Evolutionary conservation across 1,140 invertebrate genomes (phyloP).

Genomic region (Pomacea maculata): DNA sequence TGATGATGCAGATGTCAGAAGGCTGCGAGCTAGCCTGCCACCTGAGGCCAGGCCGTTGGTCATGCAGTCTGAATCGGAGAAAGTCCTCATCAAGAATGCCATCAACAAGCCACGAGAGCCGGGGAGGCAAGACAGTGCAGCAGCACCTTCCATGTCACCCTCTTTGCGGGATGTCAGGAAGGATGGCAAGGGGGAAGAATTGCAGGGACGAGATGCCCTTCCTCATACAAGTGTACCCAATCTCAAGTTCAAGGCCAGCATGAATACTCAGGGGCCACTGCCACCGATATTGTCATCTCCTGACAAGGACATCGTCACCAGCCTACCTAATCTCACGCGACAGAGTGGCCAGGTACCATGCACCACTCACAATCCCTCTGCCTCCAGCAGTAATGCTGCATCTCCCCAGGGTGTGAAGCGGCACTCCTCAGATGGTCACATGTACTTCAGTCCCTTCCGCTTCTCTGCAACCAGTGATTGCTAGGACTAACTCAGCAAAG

Average conservation of each 20-base stretch:
- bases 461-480: conserved; percentile 23
- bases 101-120: conserved; percentile 19
- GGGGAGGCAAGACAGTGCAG: neutral
- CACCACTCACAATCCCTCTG: neutral
- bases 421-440: conserved; percentile 15
- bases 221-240: conserved; percentile 32
- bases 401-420: neutral
- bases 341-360: neutral
- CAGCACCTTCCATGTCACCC: neutral
- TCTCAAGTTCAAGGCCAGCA: conserved; percentile 18
- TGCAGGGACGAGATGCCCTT: neutral
- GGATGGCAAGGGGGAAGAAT: neutral
- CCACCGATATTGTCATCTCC: neutral
- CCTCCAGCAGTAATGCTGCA: neutral
- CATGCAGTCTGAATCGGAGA: conserved; percentile 37
- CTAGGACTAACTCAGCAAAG: conserved; percentile 2
- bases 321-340: conserved; percentile 12
- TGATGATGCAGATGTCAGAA: neutral
- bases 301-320: conserved; percentile 8
- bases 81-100: conserved; percentile 34
- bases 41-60: conserved; percentile 28
- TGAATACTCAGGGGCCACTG: neutral
- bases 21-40: neutral
- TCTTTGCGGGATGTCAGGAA: conserved; percentile 5
- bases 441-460: conserved; percentile 27